These are phyloP conservation scores for Ephydatia muelleri DNA, from an alignment of 37 sponge, comb jelly and placozoan species.

Conservation along the genomic window DNA sequence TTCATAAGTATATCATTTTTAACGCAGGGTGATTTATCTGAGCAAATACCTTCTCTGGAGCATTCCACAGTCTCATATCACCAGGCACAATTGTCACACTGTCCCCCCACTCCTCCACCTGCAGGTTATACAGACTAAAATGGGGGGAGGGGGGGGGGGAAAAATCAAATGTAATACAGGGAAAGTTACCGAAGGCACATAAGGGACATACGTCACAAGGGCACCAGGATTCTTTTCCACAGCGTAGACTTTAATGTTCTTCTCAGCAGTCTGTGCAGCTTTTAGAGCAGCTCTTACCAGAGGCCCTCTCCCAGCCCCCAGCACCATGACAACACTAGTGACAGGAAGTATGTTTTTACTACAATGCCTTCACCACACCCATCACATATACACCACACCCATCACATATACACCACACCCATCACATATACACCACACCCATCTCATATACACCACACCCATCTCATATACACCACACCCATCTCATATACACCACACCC, in stretches of 20 bases:
- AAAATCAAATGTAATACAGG: not conserved
- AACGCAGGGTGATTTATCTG: not conserved
- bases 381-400: no score
- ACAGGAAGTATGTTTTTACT: not conserved
- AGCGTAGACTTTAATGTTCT: slow-evolving; percentile 79
- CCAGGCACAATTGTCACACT: slow-evolving; percentile 79
- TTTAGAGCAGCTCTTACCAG: slow-evolving; percentile 78
- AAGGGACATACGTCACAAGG: slow-evolving; percentile 76
- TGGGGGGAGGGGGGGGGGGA: not conserved
- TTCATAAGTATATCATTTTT: no score
- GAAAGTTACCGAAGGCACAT: not conserved
- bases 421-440: no score
- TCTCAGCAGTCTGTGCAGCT: slow-evolving; percentile 61
- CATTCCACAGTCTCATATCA: slow-evolving; percentile 96
- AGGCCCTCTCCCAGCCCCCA: slow-evolving; percentile 98
- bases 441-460: no score
- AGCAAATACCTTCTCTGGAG: slow-evolving; percentile 77
- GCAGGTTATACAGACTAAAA: slow-evolving; percentile 72
- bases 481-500: no score
- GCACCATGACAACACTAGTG: slow-evolving; percentile 91
- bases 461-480: no score
- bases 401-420: no score
- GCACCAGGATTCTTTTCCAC: slow-evolving; percentile 99
- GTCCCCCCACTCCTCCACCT: slow-evolving; percentile 74
- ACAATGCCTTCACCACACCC: not conserved